Base-by-base conservation (phyloP, 2,888 invertebrate species). In the Temnothorax ravouxi region DNA sequence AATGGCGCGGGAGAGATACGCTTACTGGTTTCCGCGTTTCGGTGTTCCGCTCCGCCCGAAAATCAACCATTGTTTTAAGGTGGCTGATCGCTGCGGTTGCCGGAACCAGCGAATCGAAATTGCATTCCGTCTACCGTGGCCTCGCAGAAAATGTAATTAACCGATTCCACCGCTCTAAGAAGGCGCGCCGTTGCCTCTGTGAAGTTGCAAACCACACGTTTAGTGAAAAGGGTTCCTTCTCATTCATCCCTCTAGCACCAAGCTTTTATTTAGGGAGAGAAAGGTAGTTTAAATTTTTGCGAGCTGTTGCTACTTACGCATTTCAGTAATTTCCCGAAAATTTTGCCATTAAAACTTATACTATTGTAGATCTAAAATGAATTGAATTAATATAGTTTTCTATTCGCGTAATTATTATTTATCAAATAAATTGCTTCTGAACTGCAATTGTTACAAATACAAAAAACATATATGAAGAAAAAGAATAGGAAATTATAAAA, bases 111-210 rank as follows among this genome's bases (percentile, higher is more conserved):
- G 81, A 82, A 87, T 84, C 88, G 90, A 87, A 90, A 90, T 90
- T 90, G 87, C 89, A 88, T 90, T 90, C 87, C 77, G 83, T 76
- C 84, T 69, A 84, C 87, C 90, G 86, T 87, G 87, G 85, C 84
- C 72, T 76, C 86, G 66, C 74, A 56, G 86, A 84, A 87, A 90
- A 90, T 85, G 90, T 87, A 90, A 88, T 87, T 88, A 90, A 90
- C 89, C 74, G 74, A 69, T 88, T 90, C 54, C 86, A 62, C 72
- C n/a, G 82, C 66, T 83, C 83, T 76, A 83, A 86, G 84, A 86
- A 62, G 85, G 56, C 64, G 52, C 62, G 66, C 38, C 38, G 74
- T 18, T 71, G 38, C 56, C 29, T 66, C 66, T 64, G 85, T 69
- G 64, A 86, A 87, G 66, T 74, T 59, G 62, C 82, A 76, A 59